Conservation (phyloP, 2,113 vertebrate genomes). For the Fregetta grallaria region DNA sequence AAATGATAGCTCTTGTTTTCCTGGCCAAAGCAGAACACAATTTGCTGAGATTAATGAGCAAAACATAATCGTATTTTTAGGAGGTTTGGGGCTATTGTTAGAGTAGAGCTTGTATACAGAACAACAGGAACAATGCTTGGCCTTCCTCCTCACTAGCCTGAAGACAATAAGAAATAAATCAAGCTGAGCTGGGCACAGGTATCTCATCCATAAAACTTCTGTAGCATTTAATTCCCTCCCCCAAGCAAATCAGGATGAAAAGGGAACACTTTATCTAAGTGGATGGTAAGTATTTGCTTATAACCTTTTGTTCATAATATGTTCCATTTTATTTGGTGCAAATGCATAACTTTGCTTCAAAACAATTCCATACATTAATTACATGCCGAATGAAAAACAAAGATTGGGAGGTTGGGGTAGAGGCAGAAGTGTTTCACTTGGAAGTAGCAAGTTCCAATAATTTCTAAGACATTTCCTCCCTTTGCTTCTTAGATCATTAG, state of each 20-base stretch:
- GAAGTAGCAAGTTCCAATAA: background rate
- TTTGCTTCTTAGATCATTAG: background rate
- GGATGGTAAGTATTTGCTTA: background rate
- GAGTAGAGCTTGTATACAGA: background rate
- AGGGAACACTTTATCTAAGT: background rate
- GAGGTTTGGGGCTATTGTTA: background rate
- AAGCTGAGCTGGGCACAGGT: background rate
- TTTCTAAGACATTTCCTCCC: background rate
- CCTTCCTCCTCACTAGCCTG: background rate
- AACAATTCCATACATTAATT: background rate
- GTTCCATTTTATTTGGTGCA: background rate
- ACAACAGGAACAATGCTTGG: background rate
- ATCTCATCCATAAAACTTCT: background rate
- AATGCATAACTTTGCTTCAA: background rate
- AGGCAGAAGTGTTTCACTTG: background rate
- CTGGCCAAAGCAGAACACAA: background rate
- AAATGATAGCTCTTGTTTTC: background rate
- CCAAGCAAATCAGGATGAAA: background rate
- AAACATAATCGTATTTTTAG: conserved; percentile 12
- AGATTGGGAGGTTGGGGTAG: background rate
- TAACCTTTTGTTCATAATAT: background rate
- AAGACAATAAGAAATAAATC: conserved; percentile 16
- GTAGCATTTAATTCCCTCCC: background rate
- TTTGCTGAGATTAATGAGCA: conserved; percentile 8
- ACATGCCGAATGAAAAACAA: background rate